These are phyloP conservation scores for Pseudomyrmex dendroicus DNA, from an alignment of 1,140 invertebrate species.

Conservation along the genomic window DNA sequence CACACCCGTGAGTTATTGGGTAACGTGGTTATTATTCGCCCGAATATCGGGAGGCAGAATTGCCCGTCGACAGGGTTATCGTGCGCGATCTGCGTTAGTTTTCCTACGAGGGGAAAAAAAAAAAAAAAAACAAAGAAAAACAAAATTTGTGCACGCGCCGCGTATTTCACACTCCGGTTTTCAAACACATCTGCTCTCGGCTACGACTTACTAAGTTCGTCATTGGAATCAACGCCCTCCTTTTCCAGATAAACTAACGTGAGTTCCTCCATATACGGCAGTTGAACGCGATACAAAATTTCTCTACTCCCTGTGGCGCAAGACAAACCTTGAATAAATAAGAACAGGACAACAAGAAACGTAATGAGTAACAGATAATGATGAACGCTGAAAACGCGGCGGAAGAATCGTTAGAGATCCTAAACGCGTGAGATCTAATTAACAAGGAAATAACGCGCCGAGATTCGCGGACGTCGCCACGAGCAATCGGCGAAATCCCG, in stretches of 20 bases:
- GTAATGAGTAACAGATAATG: slow-evolving; percentile 37
- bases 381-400: background rate
- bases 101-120: background rate
- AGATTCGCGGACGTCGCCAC: background rate
- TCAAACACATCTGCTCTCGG: slow-evolving; percentile 56
- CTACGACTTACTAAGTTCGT: slow-evolving; percentile 88
- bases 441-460: background rate
- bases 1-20: slow-evolving; percentile 22
- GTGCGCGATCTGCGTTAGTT: slow-evolving; percentile 60
- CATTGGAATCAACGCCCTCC: slow-evolving; percentile 84
- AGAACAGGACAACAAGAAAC: slow-evolving; percentile 42
- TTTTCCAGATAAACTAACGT: slow-evolving; percentile 95
- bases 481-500: too few relatives aligned
- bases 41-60: slow-evolving; percentile 14
- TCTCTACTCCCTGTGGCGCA: slow-evolving; percentile 88
- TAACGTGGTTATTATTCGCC: background rate
- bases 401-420: too few relatives aligned
- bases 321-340: slow-evolving; percentile 81
- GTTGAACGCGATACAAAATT: slow-evolving; percentile 95
- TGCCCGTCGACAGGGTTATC: slow-evolving; percentile 41
- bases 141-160: background rate
- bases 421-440: too few relatives aligned
- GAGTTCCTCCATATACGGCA: slow-evolving; percentile 95
- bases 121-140: slow-evolving; percentile 34
- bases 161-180: slow-evolving; percentile 55